Evolutionary conservation across 2,113 vertebrate species (phyloP).

Genomic region (Rhinoderma darwinii): DNA sequence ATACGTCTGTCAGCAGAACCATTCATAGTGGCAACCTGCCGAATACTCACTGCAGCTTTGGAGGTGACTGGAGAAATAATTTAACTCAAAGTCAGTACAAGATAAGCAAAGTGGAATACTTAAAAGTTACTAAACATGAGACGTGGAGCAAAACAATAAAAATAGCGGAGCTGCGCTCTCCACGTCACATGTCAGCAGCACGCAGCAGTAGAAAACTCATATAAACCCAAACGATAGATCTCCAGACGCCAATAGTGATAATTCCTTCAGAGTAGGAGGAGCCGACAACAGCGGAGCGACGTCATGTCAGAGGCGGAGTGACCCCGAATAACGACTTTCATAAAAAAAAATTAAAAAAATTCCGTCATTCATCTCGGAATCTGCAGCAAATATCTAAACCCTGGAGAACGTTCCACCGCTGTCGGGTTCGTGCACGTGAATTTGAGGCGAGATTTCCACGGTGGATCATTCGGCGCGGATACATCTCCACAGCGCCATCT

Average conservation of each 20-base stretch:
- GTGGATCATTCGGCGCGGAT: background rate
- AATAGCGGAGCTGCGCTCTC: background rate
- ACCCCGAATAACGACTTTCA: background rate
- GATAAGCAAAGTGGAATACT: background rate
- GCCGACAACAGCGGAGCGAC: too few species aligned
- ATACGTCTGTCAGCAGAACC: background rate
- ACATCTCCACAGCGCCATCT: background rate
- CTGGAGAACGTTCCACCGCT: background rate
- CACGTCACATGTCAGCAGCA: too few species aligned
- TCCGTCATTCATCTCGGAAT: background rate
- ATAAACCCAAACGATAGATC: too few species aligned
- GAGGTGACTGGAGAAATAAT: background rate
- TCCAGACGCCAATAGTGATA: too few species aligned
- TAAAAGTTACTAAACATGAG: background rate
- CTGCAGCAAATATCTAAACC: background rate
- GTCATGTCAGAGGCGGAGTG: background rate
- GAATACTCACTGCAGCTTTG: background rate
- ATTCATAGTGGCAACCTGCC: background rate
- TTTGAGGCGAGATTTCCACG: slow-evolving; percentile 37
- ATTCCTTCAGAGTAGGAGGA: too few species aligned
- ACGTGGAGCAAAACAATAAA: background rate
- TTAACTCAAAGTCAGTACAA: background rate
- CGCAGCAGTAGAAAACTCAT: too few species aligned
- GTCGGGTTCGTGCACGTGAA: background rate
- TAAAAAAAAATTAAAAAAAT: background rate